phyloP scores from a whole-genome alignment of 2,888 invertebrate species.

The Pseudococcus longispinus region DNA sequence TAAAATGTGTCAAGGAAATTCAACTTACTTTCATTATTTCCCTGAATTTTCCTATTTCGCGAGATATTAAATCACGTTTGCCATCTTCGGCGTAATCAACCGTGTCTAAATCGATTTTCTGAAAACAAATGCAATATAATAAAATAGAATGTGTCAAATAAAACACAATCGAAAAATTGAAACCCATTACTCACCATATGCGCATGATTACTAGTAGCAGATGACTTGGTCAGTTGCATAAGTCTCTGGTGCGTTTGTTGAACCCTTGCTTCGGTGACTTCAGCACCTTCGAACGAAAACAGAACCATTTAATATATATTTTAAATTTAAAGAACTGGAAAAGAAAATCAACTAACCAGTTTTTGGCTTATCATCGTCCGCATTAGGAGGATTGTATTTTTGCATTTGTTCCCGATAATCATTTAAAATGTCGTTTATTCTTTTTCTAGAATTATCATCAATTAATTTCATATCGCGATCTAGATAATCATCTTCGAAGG shows the following conservation, averaged over 20 bases:
- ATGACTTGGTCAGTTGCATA: constrained; percentile 57
- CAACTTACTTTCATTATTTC: constrained; percentile 92
- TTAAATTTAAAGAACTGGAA: not conserved
- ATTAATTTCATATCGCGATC: constrained; percentile 78
- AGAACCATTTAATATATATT: not conserved
- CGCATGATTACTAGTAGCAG: constrained; percentile 44
- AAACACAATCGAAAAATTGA: not conserved
- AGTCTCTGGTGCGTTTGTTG: constrained; percentile 57
- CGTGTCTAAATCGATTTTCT: constrained; percentile 69
- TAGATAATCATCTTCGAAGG: constrained; percentile 72
- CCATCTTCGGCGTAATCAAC: constrained; percentile 90
- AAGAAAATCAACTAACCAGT: constrained; percentile 57
- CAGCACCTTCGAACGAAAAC: constrained; percentile 46
- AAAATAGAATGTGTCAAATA: not conserved
- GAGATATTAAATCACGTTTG: constrained; percentile 92
- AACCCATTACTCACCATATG: constrained; percentile 24
- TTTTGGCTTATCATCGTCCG: constrained; percentile 66
- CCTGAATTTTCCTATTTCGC: constrained; percentile 97
- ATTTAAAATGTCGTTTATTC: constrained; percentile 79
- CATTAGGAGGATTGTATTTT: constrained; percentile 65
- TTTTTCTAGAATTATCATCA: constrained; percentile 77
- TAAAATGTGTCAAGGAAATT: constrained; percentile 59
- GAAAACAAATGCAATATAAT: constrained; percentile 30
- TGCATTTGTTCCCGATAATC: constrained; percentile 83
- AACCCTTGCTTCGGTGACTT: constrained; percentile 57